Evolutionary conservation across 2,797 vertebrate species (phyloP), one percentile per base, ranked within the genome.

Genomic region (Microchirus variegatus): DNA sequence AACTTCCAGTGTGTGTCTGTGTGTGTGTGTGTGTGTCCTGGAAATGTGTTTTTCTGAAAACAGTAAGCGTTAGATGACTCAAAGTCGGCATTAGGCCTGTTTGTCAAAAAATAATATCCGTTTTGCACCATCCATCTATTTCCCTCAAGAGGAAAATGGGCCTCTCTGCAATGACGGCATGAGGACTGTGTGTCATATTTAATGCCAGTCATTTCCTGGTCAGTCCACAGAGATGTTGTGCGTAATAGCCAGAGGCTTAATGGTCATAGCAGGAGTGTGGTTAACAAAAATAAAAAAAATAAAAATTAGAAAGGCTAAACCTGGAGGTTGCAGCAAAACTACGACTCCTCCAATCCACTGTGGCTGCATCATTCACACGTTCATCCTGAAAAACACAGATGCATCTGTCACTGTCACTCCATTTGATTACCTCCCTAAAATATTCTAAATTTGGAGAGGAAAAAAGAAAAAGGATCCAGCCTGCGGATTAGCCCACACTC

Each of bases 181-280:
- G 72, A 84, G 69, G 54, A 79, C 73, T 35, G 68, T 60, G 64
- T 82, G 84, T 84, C 83, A 86, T 77, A 74, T 86, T 84, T 85
- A 87, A 86, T 87, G 81, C 52, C 76, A 63, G 80, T 81, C 80
- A 83, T 84, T 87, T 86, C 55, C 78, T 59, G 76, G 73, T 69
- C 12, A 8, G 63, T 62, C 67, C 36, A 17, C 59, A 41, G 77
- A 60, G 81, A 78, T 68, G 73, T 48, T 77, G 65, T 41, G 57
- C 7, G 42, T 77, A 77, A 83, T 63, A 71, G 73, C 77, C 72
- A 17, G 61, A 74, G 73, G 76, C 52, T n/a, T 80, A 70, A 83
- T 80, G 70, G 67, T 69, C 54, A 75, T 46, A 60, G 67, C 47
- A 59, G 70, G 72, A 80, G 68, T 65, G 60, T 63, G 77, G 81